phyloP scores from a whole-genome alignment of 2,797 vertebrate species.

The Simalia tracyae region DNA sequence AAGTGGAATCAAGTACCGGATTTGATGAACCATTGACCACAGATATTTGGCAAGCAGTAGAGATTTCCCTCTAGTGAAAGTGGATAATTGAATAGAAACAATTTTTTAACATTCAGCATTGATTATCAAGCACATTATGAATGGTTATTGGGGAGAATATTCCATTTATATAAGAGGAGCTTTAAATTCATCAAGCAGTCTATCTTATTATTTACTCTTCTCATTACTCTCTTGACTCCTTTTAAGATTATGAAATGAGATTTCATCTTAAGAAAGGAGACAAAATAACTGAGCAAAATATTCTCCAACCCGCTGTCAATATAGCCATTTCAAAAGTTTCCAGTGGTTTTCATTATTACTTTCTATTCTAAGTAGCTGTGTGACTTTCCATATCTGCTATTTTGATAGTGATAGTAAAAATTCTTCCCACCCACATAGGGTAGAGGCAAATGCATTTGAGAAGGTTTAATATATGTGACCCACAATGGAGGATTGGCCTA shows the following conservation, averaged over 20 bases:
- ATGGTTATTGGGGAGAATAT: not conserved
- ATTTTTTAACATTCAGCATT: not conserved
- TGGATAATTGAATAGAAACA: too few species aligned
- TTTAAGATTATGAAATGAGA: not conserved
- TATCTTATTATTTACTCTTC: not conserved
- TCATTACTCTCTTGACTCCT: not conserved
- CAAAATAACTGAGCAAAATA: not conserved
- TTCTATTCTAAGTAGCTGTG: not conserved
- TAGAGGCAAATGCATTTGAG: too few species aligned
- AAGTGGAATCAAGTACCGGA: too few species aligned
- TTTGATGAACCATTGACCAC: too few species aligned
- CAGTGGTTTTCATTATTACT: not conserved
- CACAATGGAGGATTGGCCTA: too few species aligned
- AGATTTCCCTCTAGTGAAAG: too few species aligned
- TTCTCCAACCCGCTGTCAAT: not conserved
- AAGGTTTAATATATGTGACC: too few species aligned
- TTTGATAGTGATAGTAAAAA: not conserved
- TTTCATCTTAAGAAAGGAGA: not conserved
- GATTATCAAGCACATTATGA: not conserved
- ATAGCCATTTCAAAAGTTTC: not conserved
- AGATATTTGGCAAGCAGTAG: too few species aligned
- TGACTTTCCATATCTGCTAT: not conserved
- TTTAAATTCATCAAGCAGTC: not conserved
- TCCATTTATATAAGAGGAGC: not conserved
- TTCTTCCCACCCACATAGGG: too few species aligned